Conservation (phyloP, 1,140 invertebrate species). For the Leptinotarsa texana region DNA sequence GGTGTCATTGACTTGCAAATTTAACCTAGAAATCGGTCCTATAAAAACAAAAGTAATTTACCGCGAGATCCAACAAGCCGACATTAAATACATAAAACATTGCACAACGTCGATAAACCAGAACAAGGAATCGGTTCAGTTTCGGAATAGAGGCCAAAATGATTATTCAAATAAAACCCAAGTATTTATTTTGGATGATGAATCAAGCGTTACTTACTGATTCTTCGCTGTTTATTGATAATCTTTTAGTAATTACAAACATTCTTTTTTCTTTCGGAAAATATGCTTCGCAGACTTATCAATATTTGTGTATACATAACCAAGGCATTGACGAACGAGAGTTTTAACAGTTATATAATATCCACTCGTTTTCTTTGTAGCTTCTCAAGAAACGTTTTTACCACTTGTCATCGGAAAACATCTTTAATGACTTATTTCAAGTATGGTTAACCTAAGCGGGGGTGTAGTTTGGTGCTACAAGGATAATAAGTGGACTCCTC, state of each 20-base stretch:
- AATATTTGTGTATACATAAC: background rate
- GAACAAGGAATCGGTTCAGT: slow-evolving; percentile 8
- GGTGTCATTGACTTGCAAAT: slow-evolving; percentile 17
- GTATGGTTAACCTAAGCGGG: slow-evolving; percentile 62
- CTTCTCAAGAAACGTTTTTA: slow-evolving; percentile 3
- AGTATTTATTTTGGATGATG: no score
- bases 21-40: slow-evolving; percentile 18
- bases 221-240: no score
- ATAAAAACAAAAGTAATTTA: slow-evolving; percentile 9
- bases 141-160: background rate
- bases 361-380: slow-evolving; percentile 11
- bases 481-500: slow-evolving; percentile 66
- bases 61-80: background rate
- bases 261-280: no score
- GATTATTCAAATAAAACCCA: background rate
- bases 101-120: background rate
- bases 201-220: no score
- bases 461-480: slow-evolving; percentile 68
- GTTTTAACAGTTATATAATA: background rate
- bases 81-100: background rate
- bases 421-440: slow-evolving; percentile 45
- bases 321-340: slow-evolving; percentile 18
- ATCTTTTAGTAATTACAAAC: no score
- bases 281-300: no score
- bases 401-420: slow-evolving; percentile 14